Percentiles rank a stretch among this genome's conserved stretches.
These are phyloP conservation scores for Drosophila kurseongensis DNA, from an alignment of 1,140 invertebrate species.

Conservation along the genomic window DNA sequence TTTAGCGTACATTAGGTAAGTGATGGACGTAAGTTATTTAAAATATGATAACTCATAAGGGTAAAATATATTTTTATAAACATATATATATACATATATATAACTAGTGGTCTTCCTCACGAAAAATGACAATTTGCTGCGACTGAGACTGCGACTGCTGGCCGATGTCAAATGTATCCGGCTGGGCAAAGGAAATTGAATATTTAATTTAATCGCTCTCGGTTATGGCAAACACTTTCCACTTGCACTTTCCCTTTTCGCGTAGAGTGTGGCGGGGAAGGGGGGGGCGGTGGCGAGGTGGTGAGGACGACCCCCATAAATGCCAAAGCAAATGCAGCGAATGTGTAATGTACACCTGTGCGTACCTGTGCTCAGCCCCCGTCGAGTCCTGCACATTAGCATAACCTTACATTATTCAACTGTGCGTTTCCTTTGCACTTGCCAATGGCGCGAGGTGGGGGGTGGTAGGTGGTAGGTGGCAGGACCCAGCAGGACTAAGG, in stretches of 20 bases:
- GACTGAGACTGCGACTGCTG: background rate
- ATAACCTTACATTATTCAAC: constrained; percentile 77
- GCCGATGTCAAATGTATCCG: constrained; percentile 19
- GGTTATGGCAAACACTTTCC: constrained; percentile 44
- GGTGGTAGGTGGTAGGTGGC: background rate
- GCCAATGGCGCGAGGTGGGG: background rate
- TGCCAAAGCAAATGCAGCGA: constrained; percentile 33
- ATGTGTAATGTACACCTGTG: constrained; percentile 53
- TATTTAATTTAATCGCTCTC: constrained; percentile 43
- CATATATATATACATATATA: too few relatives aligned
- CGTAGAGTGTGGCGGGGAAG: too few relatives aligned
- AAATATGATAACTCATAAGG: too few relatives aligned
- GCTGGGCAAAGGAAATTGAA: constrained; percentile 39
- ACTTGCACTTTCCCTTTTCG: constrained; percentile 33
- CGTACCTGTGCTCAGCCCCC: background rate
- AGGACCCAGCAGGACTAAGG: background rate
- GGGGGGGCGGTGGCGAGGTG: background rate
- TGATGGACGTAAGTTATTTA: too few relatives aligned
- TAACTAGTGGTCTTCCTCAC: too few relatives aligned
- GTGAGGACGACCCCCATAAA: constrained; percentile 21
- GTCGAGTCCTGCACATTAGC: constrained; percentile 37
- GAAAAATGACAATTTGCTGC: too few relatives aligned
- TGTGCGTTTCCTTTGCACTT: constrained; percentile 60
- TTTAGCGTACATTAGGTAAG: too few relatives aligned
- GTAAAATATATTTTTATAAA: too few relatives aligned